Conservation (phyloP, 1,140 invertebrate genomes). For the Drosophila santomea region DNA sequence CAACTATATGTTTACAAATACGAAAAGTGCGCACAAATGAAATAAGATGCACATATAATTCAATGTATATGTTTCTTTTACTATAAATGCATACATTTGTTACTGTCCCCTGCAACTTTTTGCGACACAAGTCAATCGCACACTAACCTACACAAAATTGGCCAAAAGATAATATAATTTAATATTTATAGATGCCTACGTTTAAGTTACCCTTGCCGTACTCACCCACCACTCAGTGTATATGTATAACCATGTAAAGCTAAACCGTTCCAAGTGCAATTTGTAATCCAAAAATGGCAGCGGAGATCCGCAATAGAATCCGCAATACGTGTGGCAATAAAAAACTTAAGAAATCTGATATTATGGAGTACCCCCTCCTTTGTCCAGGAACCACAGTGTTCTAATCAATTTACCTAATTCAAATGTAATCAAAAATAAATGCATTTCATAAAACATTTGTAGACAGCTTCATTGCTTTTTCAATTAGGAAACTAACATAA, state of each 20-base stretch:
- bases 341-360: conserved; percentile 20
- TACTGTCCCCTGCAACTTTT: conserved; percentile 5
- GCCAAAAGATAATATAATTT: conserved; percentile 62
- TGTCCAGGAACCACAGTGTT: not conserved
- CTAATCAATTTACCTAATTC: conserved; percentile 24
- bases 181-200: conserved; percentile 10
- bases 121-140: not conserved
- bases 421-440: conserved; percentile 32
- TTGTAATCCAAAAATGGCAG: conserved; percentile 50
- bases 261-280: conserved; percentile 72
- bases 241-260: conserved; percentile 54
- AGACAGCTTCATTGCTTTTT: not conserved
- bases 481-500: not conserved
- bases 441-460: conserved; percentile 14
- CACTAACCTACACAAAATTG: conserved; percentile 35
- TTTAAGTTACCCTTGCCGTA: conserved; percentile 9
- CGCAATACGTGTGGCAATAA: conserved; percentile 32
- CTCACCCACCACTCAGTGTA: conserved; percentile 30
- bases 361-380: conserved; percentile 1
- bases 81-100: too few relatives aligned
- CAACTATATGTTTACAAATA: too few relatives aligned
- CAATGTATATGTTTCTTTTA: too few relatives aligned
- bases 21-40: too few relatives aligned
- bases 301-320: conserved; percentile 6
- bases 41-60: too few relatives aligned